Evolutionary conservation across 2,797 vertebrate genomes (phyloP).

Genomic region (Platyrinchus mystaceus): DNA sequence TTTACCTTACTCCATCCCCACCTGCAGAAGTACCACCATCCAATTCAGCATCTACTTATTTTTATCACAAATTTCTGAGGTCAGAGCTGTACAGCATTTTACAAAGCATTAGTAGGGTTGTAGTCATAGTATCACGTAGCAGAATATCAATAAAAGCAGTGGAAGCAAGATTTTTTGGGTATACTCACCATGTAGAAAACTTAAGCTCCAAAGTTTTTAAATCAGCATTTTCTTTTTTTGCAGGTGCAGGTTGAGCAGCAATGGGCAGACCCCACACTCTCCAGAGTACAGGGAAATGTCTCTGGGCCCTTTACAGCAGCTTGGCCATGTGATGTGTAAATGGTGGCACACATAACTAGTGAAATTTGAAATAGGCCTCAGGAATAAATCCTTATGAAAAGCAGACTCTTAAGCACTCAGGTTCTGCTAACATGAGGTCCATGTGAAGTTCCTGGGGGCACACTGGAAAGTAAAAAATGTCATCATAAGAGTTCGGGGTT

Average conservation of each 20-base stretch:
- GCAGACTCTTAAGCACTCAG: neutral
- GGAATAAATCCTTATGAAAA: neutral
- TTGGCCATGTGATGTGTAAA: neutral
- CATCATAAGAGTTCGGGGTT: fast-evolving
- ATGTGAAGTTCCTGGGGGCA: neutral
- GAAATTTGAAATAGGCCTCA: neutral
- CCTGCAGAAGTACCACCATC: neutral
- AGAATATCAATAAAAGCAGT: neutral
- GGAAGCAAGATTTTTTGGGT: too few species aligned
- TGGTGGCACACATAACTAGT: neutral
- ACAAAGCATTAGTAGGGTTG: neutral
- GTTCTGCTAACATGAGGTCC: neutral
- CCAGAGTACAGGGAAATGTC: neutral
- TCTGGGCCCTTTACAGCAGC: neutral
- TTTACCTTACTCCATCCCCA: neutral
- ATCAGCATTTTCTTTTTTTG: neutral
- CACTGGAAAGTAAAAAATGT: neutral
- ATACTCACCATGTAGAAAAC: neutral
- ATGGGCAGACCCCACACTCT: neutral
- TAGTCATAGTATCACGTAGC: neutral
- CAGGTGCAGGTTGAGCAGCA: neutral
- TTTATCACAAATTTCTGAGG: neutral
- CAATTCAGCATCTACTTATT: neutral
- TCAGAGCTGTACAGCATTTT: neutral
- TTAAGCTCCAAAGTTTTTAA: neutral